These are phyloP conservation scores for Ptilorrhoa leucosticta DNA, from an alignment of 2,113 vertebrate genomes.

Conservation along the genomic window DNA sequence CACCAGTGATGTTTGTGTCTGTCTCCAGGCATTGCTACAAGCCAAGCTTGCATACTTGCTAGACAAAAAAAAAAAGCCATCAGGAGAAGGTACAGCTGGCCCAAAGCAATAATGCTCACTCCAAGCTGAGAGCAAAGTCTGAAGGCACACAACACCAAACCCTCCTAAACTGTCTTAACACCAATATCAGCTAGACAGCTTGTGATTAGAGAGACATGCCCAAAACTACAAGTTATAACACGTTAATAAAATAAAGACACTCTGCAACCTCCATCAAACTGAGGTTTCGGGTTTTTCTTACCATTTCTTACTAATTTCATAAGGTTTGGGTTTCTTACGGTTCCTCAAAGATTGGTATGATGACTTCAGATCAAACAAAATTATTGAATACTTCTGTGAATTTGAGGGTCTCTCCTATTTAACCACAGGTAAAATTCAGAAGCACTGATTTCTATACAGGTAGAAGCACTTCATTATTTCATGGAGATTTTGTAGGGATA, in stretches of 20 bases:
- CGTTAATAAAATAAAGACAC: background rate
- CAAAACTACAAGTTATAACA: background rate
- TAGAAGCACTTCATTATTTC: background rate
- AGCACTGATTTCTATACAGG: background rate
- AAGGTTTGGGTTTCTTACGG: background rate
- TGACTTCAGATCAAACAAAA: background rate
- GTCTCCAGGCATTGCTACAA: background rate
- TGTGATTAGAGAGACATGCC: background rate
- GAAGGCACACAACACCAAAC: background rate
- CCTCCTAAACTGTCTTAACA: background rate
- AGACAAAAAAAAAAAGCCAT: background rate
- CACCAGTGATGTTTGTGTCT: background rate
- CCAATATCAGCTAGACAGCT: background rate
- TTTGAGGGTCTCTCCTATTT: background rate
- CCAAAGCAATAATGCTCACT: background rate
- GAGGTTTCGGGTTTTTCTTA: background rate
- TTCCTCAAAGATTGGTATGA: background rate
- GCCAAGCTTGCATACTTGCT: background rate
- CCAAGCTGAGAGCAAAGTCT: background rate
- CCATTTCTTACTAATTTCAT: background rate
- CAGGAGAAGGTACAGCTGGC: background rate
- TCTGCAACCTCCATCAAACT: background rate
- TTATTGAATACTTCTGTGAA: background rate
- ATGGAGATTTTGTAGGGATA: background rate
- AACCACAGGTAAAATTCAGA: background rate